Evolutionary conservation across 2,113 vertebrate genomes (phyloP), one percentile per base, ranked within the genome.

Genomic region (Ammodytes marinus): DNA sequence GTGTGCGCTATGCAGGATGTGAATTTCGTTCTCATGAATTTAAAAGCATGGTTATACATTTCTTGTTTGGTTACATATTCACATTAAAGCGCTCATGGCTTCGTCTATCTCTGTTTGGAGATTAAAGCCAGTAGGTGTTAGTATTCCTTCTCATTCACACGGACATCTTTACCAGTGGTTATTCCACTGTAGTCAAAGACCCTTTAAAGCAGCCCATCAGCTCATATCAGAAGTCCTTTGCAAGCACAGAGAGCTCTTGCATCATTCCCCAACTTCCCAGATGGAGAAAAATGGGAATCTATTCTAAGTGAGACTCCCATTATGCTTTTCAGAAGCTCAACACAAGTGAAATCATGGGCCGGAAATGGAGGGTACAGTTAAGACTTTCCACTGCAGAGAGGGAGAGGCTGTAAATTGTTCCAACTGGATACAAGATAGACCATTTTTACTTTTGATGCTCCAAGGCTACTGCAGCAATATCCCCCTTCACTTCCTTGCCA

Each of bases 281-380:
- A 68, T 5, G 12, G 65, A 77, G 84, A 72, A 69, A 88, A 84
- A 67, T 35, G 53, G 37, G 69, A 54, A 61, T 74, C 73, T 85
- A 76, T 83, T 83, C 68, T 66, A 54, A 82, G 65, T 14, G 50
- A 87, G 81, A 14, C 60, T 83, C 67, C 77, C 59, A 90, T 85
- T 85, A 83, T 69, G 80, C 81, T 80, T 84, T 86, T 83, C 39
- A 82, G 69, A 78, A 72, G 77, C 74, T 79, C 73, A 74, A 83
- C 65, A 77, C 76, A 80, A 84, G 76, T 84, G 72, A 73, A 84
- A 85, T 86, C 83, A 79, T 50, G 40, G 1, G 17, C 47, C 27
- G 6, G 63, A 76, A 77, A 81, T 85, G 82, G 70, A 85, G 71
- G 83, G 67, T 68, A 74, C 53, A 6, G 75, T 73, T 75, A 57